Base-by-base conservation (phyloP, 2,113 vertebrate species). In the Triplophysa dalaica region DNA sequence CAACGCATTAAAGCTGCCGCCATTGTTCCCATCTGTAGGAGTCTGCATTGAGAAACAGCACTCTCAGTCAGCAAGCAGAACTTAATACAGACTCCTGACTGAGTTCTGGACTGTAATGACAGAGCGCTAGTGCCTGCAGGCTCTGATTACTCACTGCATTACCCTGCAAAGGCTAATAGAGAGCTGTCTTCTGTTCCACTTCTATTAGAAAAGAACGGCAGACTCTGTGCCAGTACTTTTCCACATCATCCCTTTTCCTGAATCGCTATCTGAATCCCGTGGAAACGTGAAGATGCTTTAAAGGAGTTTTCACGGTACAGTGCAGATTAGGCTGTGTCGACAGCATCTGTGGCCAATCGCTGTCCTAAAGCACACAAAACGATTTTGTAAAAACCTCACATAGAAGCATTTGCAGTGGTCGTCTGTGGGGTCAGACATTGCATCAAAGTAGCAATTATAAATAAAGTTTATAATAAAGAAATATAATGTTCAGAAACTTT, bases 121-220 rank as follows among this genome's bases (percentile, higher is more conserved):
- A 75, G 72, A 63, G 13, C 14, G 17, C 24, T 33, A 52, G 26
- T 54, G 62, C 74, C 54, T 54, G 62, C 7, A 77, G 74, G 61
- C 62, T 77, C 74, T 77, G 74, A 77, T 77, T 77, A 77, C 72
- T 63, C 43, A 24, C 70, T 63, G 72, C 72, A 43, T 60, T 61
- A 24, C 33, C 56, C 33, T 43, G 29, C 58, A 45, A 26, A 65
- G 61, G 45, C 74, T 77, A 65, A 77, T 77, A 62, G 73, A 75
- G 60, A 50, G 60, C 58, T 26, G 41, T 48, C 43, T 65, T 64
- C 74, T 50, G 11, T 48, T n/a, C 26, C n/a, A 50, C 61, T 22
- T 54, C 24, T 33, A 65, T 54, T 21, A 13, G 8, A 77, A 6
- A 64, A 54, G 26, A 76, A 33, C 26, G 45, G 41, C 74, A 76